A percentile compares a stretch with the other conserved stretches of the same genome.
Evolutionary conservation across 2,113 vertebrate genomes (phyloP).

Genomic region (Eublepharis macularius): DNA sequence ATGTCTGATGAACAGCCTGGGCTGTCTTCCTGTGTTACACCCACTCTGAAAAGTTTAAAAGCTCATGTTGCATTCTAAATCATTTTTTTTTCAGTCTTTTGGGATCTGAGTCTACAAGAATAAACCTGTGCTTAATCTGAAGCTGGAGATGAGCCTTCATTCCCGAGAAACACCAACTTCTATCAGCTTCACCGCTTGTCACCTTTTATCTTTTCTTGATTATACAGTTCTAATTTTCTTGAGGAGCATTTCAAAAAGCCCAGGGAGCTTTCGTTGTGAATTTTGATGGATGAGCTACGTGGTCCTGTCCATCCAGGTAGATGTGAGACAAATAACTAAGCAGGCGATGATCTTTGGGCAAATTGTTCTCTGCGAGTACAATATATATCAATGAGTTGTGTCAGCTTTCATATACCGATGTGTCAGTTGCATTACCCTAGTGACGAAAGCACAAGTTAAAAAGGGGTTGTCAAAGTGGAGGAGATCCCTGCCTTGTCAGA

Average conservation of each 20-base stretch:
- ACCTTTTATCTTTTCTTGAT: slow-evolving; percentile 56
- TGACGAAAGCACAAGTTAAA: slow-evolving; percentile 73
- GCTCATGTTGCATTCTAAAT: slow-evolving; percentile 7
- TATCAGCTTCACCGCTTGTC: background rate
- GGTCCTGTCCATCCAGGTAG: slow-evolving; percentile 66
- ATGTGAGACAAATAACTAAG: slow-evolving; percentile 73
- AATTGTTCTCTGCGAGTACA: slow-evolving; percentile 84
- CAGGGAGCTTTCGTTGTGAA: slow-evolving; percentile 77
- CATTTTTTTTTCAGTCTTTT: background rate
- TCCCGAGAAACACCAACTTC: slow-evolving; percentile 38
- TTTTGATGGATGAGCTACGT: slow-evolving; percentile 81
- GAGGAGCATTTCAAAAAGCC: slow-evolving; percentile 63
- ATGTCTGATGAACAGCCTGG: background rate
- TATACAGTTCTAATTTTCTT: slow-evolving; percentile 60
- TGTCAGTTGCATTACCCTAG: slow-evolving; percentile 76
- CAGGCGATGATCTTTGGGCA: slow-evolving; percentile 77
- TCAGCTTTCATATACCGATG: slow-evolving; percentile 79
- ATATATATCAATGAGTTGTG: slow-evolving; percentile 79
- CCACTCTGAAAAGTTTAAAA: background rate
- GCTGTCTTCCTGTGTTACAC: background rate
- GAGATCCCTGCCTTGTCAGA: slow-evolving; percentile 68
- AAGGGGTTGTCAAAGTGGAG: slow-evolving; percentile 57
- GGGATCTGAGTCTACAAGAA: slow-evolving; percentile 9
- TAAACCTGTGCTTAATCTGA: slow-evolving; percentile 5
- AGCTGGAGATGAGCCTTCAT: slow-evolving; percentile 26